Evolutionary conservation across 1,140 invertebrate genomes (phyloP).

Genomic region (Lordiphosa clarofinis): DNA sequence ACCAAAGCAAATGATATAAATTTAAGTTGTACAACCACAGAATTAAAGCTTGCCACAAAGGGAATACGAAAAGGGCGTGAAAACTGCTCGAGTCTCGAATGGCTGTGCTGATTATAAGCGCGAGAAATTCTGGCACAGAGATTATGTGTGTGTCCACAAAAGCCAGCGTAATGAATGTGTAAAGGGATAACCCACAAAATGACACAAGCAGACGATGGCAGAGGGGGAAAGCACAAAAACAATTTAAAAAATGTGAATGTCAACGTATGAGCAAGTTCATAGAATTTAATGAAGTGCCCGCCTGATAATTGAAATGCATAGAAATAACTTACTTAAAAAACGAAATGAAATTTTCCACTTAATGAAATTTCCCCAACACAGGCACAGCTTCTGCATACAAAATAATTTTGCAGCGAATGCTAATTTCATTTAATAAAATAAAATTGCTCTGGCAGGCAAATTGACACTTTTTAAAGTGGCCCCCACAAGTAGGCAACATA

Average conservation of each 20-base stretch:
- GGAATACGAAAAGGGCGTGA: constrained; percentile 21
- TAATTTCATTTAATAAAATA: constrained; percentile 66
- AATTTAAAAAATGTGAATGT: constrained; percentile 58
- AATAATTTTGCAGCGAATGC: constrained; percentile 55
- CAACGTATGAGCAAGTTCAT: constrained; percentile 32
- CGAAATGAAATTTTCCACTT: constrained; percentile 58
- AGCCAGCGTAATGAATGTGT: constrained; percentile 69
- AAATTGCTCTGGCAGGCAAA: constrained; percentile 45
- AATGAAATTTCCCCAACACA: constrained; percentile 24
- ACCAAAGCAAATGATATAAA: constrained; percentile 4
- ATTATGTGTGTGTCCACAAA: constrained; percentile 40
- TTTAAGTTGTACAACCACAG: constrained; percentile 20
- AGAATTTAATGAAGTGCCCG: constrained; percentile 17
- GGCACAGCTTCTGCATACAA: constrained; percentile 58
- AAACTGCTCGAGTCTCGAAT: constrained; percentile 36
- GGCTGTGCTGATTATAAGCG: constrained; percentile 68
- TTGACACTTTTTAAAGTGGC: constrained; percentile 55
- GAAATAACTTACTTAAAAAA: constrained; percentile 53
- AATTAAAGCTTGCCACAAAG: background rate
- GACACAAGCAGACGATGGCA: background rate
- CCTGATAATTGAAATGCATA: constrained; percentile 63
- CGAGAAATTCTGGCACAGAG: constrained; percentile 43
- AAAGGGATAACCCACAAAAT: constrained; percentile 53
- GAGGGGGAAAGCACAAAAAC: constrained; percentile 31
- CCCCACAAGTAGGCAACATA: constrained; percentile 62